Evolutionary conservation across 2,113 vertebrate genomes (phyloP).

Genomic region (Albula glossodonta): DNA sequence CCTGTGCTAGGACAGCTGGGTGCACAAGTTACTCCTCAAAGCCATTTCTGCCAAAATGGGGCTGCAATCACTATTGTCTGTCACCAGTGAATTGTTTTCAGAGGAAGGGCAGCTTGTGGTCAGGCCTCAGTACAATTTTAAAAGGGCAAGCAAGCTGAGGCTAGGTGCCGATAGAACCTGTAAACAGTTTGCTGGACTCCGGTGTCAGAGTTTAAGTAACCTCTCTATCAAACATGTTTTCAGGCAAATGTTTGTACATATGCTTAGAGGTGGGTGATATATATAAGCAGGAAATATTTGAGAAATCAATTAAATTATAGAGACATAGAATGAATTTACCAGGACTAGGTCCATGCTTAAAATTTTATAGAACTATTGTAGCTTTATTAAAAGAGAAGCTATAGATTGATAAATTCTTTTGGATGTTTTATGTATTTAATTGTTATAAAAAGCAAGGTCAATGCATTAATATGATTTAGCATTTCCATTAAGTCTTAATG

Average conservation of each 20-base stretch:
- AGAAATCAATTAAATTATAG: slow-evolving; percentile 31
- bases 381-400: slow-evolving; percentile 32
- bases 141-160: slow-evolving; percentile 43
- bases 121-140: slow-evolving; percentile 34
- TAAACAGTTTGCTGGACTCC: slow-evolving; percentile 31
- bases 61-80: slow-evolving; percentile 34
- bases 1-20: slow-evolving; percentile 75
- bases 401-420: slow-evolving; percentile 21
- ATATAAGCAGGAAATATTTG: slow-evolving; percentile 17
- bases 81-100: slow-evolving; percentile 41
- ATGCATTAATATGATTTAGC: slow-evolving; percentile 16
- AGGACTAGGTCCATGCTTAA: slow-evolving; percentile 20
- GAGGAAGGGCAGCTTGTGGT: slow-evolving; percentile 27
- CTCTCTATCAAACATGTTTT: slow-evolving; percentile 10
- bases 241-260: slow-evolving; percentile 43
- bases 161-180: slow-evolving; percentile 34
- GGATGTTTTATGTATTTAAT: slow-evolving; percentile 35
- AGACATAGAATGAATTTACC: slow-evolving; percentile 36
- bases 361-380: slow-evolving; percentile 33
- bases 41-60: slow-evolving; percentile 41
- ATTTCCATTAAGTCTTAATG: slow-evolving; percentile 25
- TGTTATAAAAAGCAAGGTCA: slow-evolving; percentile 28
- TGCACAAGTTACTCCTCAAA: slow-evolving; percentile 26
- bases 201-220: slow-evolving; percentile 36
- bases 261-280: slow-evolving; percentile 39